Evolutionary conservation across 2,113 vertebrate species (phyloP), one percentile per base, ranked within the genome.

Genomic region (Nothocercus nigrocapillus): DNA sequence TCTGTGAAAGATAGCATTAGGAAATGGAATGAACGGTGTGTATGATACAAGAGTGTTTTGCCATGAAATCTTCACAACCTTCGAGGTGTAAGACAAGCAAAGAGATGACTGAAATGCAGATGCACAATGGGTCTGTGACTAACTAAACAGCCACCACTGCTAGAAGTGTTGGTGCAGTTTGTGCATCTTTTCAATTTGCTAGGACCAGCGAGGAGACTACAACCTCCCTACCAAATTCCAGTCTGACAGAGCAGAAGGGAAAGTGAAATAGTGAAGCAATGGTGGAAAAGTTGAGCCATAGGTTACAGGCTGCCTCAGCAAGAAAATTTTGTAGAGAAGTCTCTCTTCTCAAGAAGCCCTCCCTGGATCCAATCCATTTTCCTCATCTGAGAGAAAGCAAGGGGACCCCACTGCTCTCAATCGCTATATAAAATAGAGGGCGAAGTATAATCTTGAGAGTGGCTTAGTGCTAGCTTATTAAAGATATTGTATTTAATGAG

Each of bases 401-500:
- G 74, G 86, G 70, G 88, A 87, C 54, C 67, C 36, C 1, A 67
- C 85, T 84, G 70, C 36, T 92, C 66, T 93, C 90, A 93, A 42
- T 74, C 74, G 81, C 83, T 94, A 45, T 90, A 76, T 90, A 82
- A 92, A 82, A 76, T 94, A 54, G 27, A 89, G 74, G 80, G 74
- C 90, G 91, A 92, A 80, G 95, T 88, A 92, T 83, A 96, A 94
- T 97, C 90, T 92, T 82, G 93, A 93, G 88, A 96, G 90, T 97
- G 86, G 88, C 75, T 97, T 1, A 14, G 90, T 93, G 83, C 86
- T 94, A 4, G 6, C 25, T 96, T 96, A 92, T 89, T 96, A 89
- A 95, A 62, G 80, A 89, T 94, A 89, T 95, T 96, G 90, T 87
- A 79, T 97, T 89, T 96, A 95, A 95, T 93, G 92, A 95, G 92